phyloP scores from a whole-genome alignment of 2,113 vertebrate species.

The Pan troglodytes region DNA sequence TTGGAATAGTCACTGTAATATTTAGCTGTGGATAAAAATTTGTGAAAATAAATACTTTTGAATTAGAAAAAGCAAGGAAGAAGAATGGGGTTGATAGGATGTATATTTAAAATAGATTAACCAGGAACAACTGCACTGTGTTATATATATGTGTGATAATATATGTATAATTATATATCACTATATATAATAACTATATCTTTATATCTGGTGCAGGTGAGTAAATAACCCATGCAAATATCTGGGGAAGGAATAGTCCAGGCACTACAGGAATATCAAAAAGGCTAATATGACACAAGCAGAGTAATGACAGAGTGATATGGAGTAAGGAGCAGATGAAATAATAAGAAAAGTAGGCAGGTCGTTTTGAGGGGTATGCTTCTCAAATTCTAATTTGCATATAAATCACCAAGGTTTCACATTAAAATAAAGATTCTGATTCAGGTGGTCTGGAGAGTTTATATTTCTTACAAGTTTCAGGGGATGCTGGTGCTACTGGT shows the following conservation, averaged over 20 bases:
- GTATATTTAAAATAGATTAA: neutral
- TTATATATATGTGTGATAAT: neutral
- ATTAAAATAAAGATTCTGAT: neutral
- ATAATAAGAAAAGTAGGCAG: neutral
- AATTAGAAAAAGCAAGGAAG: constrained; percentile 51
- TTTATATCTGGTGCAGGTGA: neutral
- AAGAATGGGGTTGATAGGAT: neutral
- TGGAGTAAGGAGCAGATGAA: neutral
- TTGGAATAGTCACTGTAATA: too few relatives aligned
- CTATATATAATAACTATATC: too few relatives aligned
- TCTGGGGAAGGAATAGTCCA: neutral
- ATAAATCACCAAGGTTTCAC: neutral
- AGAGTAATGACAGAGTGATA: neutral
- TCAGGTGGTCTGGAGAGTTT: neutral
- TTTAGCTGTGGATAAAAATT: constrained; percentile 63
- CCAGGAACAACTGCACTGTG: neutral
- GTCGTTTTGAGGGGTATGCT: neutral
- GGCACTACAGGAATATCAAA: neutral
- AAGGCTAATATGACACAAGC: neutral
- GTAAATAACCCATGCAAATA: neutral
- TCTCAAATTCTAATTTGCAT: neutral
- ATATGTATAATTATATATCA: neutral
- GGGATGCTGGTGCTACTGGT: neutral
- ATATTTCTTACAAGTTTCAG: neutral
- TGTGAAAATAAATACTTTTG: constrained; percentile 85